Conservation (phyloP, 2,113 vertebrate genomes). For the Salvator merianae region DNA sequence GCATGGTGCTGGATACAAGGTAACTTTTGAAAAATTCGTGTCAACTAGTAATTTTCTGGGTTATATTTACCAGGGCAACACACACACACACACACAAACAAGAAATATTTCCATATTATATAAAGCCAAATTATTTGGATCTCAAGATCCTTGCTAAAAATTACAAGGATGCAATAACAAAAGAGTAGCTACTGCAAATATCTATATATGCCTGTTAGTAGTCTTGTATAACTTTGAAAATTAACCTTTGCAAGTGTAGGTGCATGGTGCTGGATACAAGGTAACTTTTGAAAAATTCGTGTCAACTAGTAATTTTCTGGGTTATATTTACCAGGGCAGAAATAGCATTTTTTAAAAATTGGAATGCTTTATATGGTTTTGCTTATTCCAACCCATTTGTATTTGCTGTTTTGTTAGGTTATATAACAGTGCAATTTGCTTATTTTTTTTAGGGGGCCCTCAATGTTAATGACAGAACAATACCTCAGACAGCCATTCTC, state of each 20-base stretch:
- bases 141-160: neutral
- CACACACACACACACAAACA: too few species aligned
- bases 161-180: neutral
- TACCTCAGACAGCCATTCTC: slow-evolving; percentile 90
- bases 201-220: neutral
- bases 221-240: neutral
- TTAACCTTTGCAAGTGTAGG: neutral
- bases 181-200: neutral
- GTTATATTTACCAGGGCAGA: neutral
- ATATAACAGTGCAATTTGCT: neutral
- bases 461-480: slow-evolving; percentile 86
- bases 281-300: neutral
- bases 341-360: neutral
- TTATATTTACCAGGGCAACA: neutral
- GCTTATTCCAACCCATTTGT: neutral
- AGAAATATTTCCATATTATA: neutral
- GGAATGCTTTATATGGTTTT: neutral
- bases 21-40: neutral
- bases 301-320: neutral
- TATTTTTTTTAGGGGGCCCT: slow-evolving; percentile 83
- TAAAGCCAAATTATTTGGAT: neutral
- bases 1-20: neutral
- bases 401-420: neutral
- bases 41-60: neutral
- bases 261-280: neutral